Conservation (phyloP, 2,797 vertebrate species). For the Trematomus bernacchii region DNA sequence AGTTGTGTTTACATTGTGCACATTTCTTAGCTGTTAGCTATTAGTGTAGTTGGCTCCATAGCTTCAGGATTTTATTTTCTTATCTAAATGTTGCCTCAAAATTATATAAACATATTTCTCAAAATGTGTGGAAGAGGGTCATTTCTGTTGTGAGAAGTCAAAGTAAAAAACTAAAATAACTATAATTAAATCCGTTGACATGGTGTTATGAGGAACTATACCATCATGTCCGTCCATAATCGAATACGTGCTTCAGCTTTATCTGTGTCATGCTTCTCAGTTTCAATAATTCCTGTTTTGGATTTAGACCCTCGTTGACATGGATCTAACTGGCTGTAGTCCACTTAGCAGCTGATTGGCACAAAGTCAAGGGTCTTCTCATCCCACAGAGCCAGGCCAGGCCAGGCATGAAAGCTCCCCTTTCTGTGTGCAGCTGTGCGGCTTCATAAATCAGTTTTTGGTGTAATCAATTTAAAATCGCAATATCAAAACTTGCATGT, state of each 20-base stretch:
- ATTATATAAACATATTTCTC: not conserved
- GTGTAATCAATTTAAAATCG: conserved; percentile 2
- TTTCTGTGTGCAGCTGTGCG: not conserved
- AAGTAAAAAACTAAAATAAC: not conserved
- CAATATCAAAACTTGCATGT: not conserved
- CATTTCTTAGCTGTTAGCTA: not conserved
- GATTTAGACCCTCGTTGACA: not conserved
- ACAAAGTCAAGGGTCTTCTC: conserved; percentile 19
- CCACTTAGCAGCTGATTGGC: conserved; percentile 21
- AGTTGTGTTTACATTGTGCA: not conserved
- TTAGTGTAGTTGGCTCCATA: not conserved
- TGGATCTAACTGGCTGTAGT: not conserved
- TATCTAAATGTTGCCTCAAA: not conserved
- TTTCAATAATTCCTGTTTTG: not conserved
- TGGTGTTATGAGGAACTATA: not conserved
- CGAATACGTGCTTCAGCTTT: not conserved
- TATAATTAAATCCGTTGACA: not conserved
- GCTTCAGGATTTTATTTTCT: not conserved
- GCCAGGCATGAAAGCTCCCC: too few species aligned
- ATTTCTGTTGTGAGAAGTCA: not conserved
- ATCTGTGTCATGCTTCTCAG: not conserved
- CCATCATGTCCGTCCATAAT: not conserved
- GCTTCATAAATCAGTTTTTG: not conserved
- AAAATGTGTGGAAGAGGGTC: not conserved
- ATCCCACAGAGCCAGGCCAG: too few species aligned